A percentile compares a stretch with the other conserved stretches of the same genome.
Conservation (phyloP, 2,888 invertebrate genomes). For the Argyresthia albistria region DNA sequence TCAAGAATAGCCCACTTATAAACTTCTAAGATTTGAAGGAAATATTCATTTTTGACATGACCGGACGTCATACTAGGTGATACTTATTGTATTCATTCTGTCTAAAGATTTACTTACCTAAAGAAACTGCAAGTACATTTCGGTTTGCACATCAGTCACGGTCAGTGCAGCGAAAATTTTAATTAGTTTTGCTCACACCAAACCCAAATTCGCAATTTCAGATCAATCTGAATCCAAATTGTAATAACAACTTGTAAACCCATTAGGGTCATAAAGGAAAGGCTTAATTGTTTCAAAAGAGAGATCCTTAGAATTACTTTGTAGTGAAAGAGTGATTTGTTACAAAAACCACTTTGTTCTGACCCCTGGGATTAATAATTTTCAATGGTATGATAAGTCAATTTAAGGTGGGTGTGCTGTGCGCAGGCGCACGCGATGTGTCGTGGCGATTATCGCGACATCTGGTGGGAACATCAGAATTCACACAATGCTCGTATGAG, state of each 20-base stretch:
- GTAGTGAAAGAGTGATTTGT: not conserved
- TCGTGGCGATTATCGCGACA: constrained; percentile 23
- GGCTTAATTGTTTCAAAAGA: not conserved
- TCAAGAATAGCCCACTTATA: too few species aligned
- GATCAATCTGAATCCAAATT: not conserved
- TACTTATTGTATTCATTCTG: too few species aligned
- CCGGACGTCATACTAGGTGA: too few species aligned
- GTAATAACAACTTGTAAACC: not conserved
- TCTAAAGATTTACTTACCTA: too few species aligned
- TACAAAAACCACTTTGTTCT: not conserved
- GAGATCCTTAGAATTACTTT: not conserved
- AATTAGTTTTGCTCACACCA: too few species aligned
- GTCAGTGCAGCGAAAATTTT: too few species aligned
- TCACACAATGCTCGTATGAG: constrained; percentile 16
- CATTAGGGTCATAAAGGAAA: not conserved
- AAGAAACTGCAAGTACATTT: too few species aligned
- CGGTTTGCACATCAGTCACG: too few species aligned
- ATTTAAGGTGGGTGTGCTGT: constrained; percentile 1
- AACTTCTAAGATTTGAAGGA: too few species aligned
- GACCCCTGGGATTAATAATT: not conserved
- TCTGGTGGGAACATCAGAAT: constrained; percentile 28
- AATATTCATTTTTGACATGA: too few species aligned
- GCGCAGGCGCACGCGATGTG: constrained; percentile 15
- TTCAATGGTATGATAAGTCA: not conserved
- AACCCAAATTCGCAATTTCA: too few species aligned